Percentiles rank a stretch among this genome's conserved stretches.
Evolutionary conservation across 2,888 invertebrate species (phyloP).

Genomic region (Drosophila gaucha): DNA sequence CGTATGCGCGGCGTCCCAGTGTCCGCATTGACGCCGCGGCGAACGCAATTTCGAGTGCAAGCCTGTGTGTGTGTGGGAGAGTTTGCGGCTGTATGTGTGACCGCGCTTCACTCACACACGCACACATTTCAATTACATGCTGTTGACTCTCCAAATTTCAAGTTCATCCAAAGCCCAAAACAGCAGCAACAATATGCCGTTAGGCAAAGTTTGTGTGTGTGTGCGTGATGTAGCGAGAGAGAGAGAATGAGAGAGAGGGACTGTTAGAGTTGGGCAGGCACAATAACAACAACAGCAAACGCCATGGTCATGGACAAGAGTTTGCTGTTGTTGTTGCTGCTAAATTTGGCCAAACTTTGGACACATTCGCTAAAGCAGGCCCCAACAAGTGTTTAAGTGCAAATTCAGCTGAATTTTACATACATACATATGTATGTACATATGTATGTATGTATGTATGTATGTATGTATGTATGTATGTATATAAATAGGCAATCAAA

Average conservation of each 20-base stretch:
- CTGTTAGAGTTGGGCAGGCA: constrained; percentile 1
- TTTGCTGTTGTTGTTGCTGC: constrained; percentile 19
- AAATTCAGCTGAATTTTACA: constrained; percentile 7
- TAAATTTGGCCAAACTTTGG: constrained; percentile 28
- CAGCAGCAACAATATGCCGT: constrained; percentile 17
- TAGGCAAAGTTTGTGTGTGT: not conserved
- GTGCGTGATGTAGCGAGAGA: not conserved
- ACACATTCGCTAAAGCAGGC: constrained; percentile 20
- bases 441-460: too few relatives aligned
- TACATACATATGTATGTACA: too few relatives aligned
- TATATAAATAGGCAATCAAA: constrained; percentile 32
- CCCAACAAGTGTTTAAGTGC: constrained; percentile 36
- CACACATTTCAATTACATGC: constrained; percentile 56
- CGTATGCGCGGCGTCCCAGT: constrained; percentile 62
- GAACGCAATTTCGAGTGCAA: constrained; percentile 30
- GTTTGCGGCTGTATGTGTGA: constrained; percentile 19
- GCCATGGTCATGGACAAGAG: constrained; percentile 13
- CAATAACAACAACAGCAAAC: constrained; percentile 15
- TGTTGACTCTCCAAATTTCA: constrained; percentile 73
- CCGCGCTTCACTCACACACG: constrained; percentile 24
- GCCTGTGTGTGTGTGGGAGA: constrained; percentile 12
- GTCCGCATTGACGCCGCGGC: constrained; percentile 45
- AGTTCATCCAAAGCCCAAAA: constrained; percentile 68
- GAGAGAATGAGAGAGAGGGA: not conserved
- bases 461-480: too few relatives aligned